A percentile compares a stretch with the other conserved stretches of the same genome.
These are phyloP conservation scores for Actias luna DNA, from an alignment of 2,888 invertebrate species.

Conservation along the genomic window DNA sequence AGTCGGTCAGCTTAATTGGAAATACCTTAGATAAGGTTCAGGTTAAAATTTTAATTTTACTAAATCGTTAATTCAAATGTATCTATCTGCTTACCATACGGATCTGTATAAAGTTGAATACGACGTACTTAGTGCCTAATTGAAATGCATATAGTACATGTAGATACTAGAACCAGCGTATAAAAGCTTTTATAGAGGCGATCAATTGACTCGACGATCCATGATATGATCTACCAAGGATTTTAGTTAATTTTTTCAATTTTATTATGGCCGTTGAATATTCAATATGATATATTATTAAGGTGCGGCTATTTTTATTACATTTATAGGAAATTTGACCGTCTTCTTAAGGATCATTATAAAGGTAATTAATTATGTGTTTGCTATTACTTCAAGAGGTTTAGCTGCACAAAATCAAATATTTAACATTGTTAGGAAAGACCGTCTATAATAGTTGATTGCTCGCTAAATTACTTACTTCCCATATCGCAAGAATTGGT, in stretches of 20 bases:
- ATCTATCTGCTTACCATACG: not conserved
- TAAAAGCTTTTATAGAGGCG: not conserved
- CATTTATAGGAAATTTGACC: not conserved
- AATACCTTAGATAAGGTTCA: conserved; percentile 17
- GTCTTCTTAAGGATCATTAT: not conserved
- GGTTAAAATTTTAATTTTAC: conserved; percentile 2
- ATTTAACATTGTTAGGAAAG: conserved; percentile 18
- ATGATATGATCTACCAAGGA: not conserved
- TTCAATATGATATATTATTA: not conserved
- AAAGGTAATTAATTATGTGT: not conserved
- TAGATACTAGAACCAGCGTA: not conserved
- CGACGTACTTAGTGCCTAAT: not conserved
- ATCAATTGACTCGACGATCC: not conserved
- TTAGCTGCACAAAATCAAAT: not conserved
- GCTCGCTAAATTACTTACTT: conserved; percentile 23
- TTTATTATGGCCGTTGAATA: not conserved
- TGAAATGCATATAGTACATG: not conserved
- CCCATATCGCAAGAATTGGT: conserved; percentile 31
- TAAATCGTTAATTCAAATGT: too few species aligned
- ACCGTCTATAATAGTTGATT: conserved; percentile 41
- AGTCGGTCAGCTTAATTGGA: conserved; percentile 14
- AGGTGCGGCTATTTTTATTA: not conserved
- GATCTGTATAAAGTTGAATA: not conserved
- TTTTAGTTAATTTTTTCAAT: not conserved
- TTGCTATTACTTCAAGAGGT: not conserved